Evolutionary conservation across 1,140 invertebrate genomes (phyloP).

Genomic region (Drosophila ficusphila): DNA sequence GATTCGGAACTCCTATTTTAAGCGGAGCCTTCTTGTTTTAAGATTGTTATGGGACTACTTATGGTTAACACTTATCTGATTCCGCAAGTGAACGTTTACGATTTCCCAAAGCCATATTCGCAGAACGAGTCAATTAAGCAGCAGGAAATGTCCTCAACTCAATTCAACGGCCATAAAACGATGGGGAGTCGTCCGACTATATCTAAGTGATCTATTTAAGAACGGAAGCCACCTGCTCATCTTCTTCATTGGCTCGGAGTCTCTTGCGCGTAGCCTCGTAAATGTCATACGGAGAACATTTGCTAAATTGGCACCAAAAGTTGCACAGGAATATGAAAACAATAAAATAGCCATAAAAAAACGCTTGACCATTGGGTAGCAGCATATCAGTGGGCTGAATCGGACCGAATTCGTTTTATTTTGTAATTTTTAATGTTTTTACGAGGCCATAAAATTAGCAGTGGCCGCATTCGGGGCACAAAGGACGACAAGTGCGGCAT

Average conservation of each 20-base stretch:
- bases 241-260: neutral
- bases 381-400: conserved; percentile 17
- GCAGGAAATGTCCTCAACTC: conserved; percentile 24
- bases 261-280: conserved; percentile 4
- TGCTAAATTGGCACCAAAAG: conserved; percentile 24
- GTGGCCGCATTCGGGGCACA: conserved; percentile 8
- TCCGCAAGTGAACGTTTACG: neutral
- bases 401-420: conserved; percentile 39
- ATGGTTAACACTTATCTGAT: conserved; percentile 6
- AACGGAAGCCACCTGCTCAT: conserved; percentile 19
- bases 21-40: too few relatives aligned
- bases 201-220: conserved; percentile 9
- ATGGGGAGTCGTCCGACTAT: conserved; percentile 12
- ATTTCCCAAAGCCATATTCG: neutral
- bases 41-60: too few relatives aligned
- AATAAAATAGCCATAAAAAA: conserved; percentile 21
- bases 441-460: conserved; percentile 78
- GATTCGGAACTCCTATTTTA: neutral
- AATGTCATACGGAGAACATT: conserved; percentile 15
- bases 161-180: conserved; percentile 39
- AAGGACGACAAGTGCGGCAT: conserved; percentile 14
- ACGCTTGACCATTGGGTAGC: conserved; percentile 3
- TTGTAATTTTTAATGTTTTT: conserved; percentile 78
- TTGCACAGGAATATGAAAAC: conserved; percentile 25
- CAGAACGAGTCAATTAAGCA: conserved; percentile 29